These are phyloP conservation scores for Ciona savignyi DNA, from an alignment of 23 tunicate species.

Conservation along the genomic window DNA sequence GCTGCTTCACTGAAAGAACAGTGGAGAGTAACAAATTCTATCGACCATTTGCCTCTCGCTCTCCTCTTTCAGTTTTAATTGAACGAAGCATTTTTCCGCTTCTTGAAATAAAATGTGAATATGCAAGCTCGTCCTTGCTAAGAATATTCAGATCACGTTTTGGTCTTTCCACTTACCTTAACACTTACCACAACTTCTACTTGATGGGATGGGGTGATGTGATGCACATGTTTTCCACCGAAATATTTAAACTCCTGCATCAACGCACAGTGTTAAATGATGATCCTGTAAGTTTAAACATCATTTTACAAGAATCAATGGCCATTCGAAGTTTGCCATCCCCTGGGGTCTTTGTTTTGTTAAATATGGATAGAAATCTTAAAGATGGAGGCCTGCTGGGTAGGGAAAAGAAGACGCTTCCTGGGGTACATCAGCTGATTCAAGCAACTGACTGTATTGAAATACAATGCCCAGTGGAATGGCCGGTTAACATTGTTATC, in stretches of 20 bases:
- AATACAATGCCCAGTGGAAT: background rate
- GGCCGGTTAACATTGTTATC: background rate
- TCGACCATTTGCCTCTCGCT: background rate
- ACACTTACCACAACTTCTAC: constrained; percentile 65
- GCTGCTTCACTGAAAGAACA: background rate
- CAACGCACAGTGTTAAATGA: constrained; percentile 1
- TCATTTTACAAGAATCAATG: constrained; percentile 58
- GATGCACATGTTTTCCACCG: background rate
- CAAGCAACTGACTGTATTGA: background rate
- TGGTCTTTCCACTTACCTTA: constrained; percentile 13
- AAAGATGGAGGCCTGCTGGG: background rate
- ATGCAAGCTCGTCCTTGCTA: background rate
- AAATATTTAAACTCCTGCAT: constrained; percentile 21
- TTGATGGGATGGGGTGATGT: constrained; percentile 8
- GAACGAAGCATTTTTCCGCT: constrained; percentile 1
- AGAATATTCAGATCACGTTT: constrained; percentile 8
- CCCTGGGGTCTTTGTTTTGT: constrained; percentile 18
- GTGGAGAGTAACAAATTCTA: background rate
- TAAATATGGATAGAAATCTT: background rate
- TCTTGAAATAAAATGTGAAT: background rate
- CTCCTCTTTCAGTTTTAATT: constrained; percentile 3
- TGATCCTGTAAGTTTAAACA: constrained; percentile 45
- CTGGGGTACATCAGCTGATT: background rate
- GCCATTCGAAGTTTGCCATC: constrained; percentile 4
- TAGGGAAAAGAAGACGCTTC: background rate